Base-by-base conservation (phyloP, 2,113 vertebrate genomes). In the Chlamydotis undulata region DNA sequence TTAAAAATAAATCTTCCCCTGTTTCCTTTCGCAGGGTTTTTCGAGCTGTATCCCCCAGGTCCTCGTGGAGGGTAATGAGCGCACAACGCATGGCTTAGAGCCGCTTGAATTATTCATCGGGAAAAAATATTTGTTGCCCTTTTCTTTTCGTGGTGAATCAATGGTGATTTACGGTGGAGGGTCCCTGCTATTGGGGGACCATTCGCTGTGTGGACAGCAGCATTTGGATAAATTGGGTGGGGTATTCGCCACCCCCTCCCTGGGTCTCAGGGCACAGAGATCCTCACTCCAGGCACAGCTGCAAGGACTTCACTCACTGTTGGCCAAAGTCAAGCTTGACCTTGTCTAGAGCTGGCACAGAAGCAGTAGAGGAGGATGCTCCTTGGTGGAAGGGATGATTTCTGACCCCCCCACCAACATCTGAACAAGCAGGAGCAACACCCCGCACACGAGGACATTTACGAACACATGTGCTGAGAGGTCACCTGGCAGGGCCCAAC, bases 51-150 rank as follows among this genome's bases (percentile, higher is more conserved):
- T 96, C 96, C 94, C 96, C 94, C 87, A 95, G 95, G 94, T 95
- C 93, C 94, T 96, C 77, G 18, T 91, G 96, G 74, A 96, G 92
- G 92, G 89, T 95, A 94, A 96, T 95, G 96, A 96, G 95, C 65
- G 26, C 9, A 4, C 92, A 45, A 43, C 9, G 26, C 64, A 59
- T 29, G 80, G 92, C 92, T 96, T 37, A 60, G 81, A 90, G 90
- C 90, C 12, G 91, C 92, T 57, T 97, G 92, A 97, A 97, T 97
- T 96, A 97, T 97, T 97, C 96, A 97, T 96, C 0, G 9, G 41
- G 92, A 93, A 92, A 92, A 87, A 94, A 96, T 96, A 96, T 96
- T 96, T 96, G 96, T 94, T 96, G 96, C 94, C 91, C 74, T 94
- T 94, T 91, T 63, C 94, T 76, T 49, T 92, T 82, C 1, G 2